phyloP scores from a whole-genome alignment of 2,797 vertebrate genomes.

The Tragelaphus eurycerus region DNA sequence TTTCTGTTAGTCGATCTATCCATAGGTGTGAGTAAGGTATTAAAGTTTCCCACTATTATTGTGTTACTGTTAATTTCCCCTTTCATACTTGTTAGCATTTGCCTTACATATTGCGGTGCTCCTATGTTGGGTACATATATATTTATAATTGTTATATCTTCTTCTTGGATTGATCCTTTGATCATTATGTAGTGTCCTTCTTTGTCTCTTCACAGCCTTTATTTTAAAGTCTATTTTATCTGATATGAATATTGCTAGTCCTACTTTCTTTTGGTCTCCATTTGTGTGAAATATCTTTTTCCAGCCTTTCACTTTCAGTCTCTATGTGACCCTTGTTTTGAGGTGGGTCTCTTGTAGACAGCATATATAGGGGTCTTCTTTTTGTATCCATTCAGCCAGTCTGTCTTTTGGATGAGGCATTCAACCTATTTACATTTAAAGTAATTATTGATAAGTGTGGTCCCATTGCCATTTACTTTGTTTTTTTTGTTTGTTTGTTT shows the following conservation, averaged over 20 bases:
- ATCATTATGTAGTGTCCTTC: too few relatives aligned
- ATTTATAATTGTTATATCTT: too few relatives aligned
- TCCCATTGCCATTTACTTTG: not conserved
- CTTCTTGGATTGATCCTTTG: too few relatives aligned
- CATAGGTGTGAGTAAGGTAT: too few relatives aligned
- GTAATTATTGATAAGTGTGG: too few relatives aligned
- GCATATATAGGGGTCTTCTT: not conserved
- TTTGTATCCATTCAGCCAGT: not conserved
- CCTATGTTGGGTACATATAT: too few relatives aligned
- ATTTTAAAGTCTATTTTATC: not conserved
- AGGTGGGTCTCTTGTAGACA: not conserved
- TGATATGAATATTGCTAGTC: not conserved
- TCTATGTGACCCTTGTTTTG: not conserved
- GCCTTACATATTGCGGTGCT: too few relatives aligned
- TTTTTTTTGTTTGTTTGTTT: too few relatives aligned
- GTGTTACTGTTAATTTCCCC: too few relatives aligned
- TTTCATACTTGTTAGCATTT: too few relatives aligned
- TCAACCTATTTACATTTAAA: not conserved
- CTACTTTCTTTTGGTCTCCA: not conserved
- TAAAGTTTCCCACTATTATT: too few relatives aligned
- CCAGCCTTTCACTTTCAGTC: not conserved
- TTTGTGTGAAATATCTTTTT: not conserved
- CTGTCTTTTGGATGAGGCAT: not conserved
- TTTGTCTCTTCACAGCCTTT: not conserved
- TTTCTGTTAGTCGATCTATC: too few relatives aligned